These are phyloP conservation scores for Darevskia nairensis DNA, from an alignment of 2,797 vertebrate genomes.

Conservation along the genomic window DNA sequence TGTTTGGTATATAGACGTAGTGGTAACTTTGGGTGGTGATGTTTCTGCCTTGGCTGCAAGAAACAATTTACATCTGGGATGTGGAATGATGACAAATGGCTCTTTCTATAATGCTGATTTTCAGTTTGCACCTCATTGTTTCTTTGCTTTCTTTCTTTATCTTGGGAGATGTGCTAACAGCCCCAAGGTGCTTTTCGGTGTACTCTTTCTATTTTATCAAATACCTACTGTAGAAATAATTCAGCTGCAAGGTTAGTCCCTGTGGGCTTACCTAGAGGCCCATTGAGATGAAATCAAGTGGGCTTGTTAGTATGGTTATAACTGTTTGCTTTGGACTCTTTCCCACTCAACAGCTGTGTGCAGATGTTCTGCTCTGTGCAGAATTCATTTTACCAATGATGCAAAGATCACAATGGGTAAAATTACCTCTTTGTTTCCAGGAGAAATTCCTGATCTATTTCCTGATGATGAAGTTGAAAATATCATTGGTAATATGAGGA, in stretches of 20 bases:
- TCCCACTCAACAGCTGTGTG: neutral
- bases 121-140: neutral
- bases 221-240: neutral
- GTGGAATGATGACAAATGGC: neutral
- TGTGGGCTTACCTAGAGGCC: neutral
- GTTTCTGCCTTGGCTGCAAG: neutral
- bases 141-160: neutral
- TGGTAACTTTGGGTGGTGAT: neutral
- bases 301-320: neutral
- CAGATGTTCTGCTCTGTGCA: neutral
- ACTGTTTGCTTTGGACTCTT: neutral
- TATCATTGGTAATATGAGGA: slow-evolving; percentile 86
- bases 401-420: neutral
- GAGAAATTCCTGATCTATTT: slow-evolving; percentile 95
- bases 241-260: neutral
- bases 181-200: neutral
- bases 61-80: neutral
- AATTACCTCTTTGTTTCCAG: slow-evolving; percentile 68
- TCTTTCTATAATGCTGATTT: neutral
- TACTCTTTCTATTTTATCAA: neutral
- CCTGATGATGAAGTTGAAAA: slow-evolving; percentile 91
- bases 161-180: neutral
- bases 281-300: neutral
- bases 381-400: neutral
- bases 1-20: neutral